Evolutionary conservation across 2,113 vertebrate genomes (phyloP).

Genomic region (Upupa epops): DNA sequence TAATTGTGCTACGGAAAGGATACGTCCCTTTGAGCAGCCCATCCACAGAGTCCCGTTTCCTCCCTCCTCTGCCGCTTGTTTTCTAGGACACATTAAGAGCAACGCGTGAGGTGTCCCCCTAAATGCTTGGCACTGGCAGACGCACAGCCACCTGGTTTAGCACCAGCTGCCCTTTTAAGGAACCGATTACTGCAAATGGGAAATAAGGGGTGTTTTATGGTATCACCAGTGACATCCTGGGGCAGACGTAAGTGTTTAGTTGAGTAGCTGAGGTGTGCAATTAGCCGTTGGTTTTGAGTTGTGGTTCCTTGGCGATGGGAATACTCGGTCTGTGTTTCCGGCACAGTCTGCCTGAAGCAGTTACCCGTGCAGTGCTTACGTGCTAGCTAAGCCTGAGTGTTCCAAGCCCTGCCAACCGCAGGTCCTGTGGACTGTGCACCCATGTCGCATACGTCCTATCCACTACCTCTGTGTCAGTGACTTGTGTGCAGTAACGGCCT

Average conservation of each 20-base stretch:
- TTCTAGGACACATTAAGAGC: background rate
- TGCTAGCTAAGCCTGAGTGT: background rate
- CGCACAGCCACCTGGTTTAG: background rate
- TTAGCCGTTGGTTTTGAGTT: background rate
- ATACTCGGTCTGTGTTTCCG: fast-evolving
- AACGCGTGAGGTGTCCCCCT: background rate
- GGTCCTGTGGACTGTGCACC: fast-evolving
- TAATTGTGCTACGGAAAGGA: constrained; percentile 1
- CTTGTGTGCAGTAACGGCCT: fast-evolving
- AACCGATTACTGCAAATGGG: background rate
- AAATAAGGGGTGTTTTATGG: background rate
- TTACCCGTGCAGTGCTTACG: background rate
- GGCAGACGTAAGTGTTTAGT: background rate
- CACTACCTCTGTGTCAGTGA: fast-evolving
- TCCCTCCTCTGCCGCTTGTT: background rate
- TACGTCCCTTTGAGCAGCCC: background rate
- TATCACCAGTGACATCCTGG: background rate
- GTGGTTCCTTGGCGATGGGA: background rate
- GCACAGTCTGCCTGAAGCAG: fast-evolving
- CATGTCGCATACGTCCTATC: fast-evolving
- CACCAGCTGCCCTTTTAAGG: background rate
- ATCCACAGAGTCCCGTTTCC: background rate
- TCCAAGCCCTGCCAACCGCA: fast-evolving
- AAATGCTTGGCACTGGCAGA: background rate
- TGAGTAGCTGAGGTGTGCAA: fast-evolving